phyloP scores from a whole-genome alignment of 2,888 invertebrate genomes.

The Itoplectis maculator region DNA sequence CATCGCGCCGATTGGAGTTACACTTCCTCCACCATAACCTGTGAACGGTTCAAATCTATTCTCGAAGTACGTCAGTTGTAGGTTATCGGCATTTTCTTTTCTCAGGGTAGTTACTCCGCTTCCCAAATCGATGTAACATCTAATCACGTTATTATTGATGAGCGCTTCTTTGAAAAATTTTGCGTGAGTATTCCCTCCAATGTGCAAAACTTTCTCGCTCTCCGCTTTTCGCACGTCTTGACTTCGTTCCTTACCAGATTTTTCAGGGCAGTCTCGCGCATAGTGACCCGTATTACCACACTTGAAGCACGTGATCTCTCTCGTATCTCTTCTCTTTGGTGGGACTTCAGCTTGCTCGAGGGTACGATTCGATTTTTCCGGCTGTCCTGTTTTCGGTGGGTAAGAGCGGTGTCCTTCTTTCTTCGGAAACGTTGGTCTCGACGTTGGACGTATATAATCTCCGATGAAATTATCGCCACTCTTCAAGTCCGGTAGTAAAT shows the following conservation, averaged over 20 bases:
- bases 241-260: conserved; percentile 17
- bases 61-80: conserved; percentile 32
- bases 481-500: conserved; percentile 65
- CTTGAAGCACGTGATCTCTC: conserved; percentile 30
- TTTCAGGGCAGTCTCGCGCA: conserved; percentile 19
- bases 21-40: conserved; percentile 56
- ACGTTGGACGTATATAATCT: conserved; percentile 19
- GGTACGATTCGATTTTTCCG: neutral
- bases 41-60: conserved; percentile 22
- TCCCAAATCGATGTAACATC: conserved; percentile 42
- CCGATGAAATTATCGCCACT: conserved; percentile 52
- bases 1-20: conserved; percentile 30
- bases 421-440: conserved; percentile 24
- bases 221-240: conserved; percentile 9
- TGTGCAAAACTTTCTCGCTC: conserved; percentile 12
- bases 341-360: neutral
- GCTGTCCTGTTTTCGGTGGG: conserved; percentile 11
- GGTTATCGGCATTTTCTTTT: conserved; percentile 26
- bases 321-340: neutral
- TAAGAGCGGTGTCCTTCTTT: conserved; percentile 1
- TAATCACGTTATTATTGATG: conserved; percentile 10
- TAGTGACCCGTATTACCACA: conserved; percentile 42
- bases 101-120: conserved; percentile 14
- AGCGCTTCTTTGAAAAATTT: conserved; percentile 38
- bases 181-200: conserved; percentile 38